A percentile compares a stretch with the other conserved stretches of the same genome.
phyloP scores from a whole-genome alignment of 2,888 invertebrate genomes.

The Macropis europaea region DNA sequence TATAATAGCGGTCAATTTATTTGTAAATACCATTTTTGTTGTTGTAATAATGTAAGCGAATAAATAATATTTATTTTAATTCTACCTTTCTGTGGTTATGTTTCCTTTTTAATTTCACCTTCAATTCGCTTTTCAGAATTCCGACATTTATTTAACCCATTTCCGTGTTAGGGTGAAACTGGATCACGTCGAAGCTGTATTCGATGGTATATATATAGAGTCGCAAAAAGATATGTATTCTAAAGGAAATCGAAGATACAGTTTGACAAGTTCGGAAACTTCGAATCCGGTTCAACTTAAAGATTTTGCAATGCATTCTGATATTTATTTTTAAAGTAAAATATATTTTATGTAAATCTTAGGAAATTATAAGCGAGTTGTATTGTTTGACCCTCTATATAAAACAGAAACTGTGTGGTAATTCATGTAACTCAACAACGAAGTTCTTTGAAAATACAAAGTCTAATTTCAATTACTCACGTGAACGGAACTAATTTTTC shows the following conservation, averaged over 20 bases:
- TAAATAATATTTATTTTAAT: background rate
- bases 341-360: too few relatives aligned
- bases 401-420: too few relatives aligned
- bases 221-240: background rate
- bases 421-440: too few relatives aligned
- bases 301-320: background rate
- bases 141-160: constrained; percentile 14
- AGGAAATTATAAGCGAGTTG: too few relatives aligned
- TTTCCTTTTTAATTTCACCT: background rate
- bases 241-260: background rate
- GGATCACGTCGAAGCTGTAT: constrained; percentile 15
- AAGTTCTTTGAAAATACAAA: too few relatives aligned
- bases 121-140: constrained; percentile 12
- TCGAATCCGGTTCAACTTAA: background rate
- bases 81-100: background rate
- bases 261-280: background rate
- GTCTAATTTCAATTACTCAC: too few relatives aligned
- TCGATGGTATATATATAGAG: constrained; percentile 14
- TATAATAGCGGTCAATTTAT: background rate
- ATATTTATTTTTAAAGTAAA: too few relatives aligned
- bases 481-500: too few relatives aligned
- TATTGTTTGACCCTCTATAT: too few relatives aligned
- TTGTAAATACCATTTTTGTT: background rate
- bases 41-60: background rate
- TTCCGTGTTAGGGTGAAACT: constrained; percentile 5